Evolutionary conservation across 1,140 invertebrate species (phyloP), one percentile per base, ranked within the genome.

Genomic region (Drosophila sulfurigaster): DNA sequence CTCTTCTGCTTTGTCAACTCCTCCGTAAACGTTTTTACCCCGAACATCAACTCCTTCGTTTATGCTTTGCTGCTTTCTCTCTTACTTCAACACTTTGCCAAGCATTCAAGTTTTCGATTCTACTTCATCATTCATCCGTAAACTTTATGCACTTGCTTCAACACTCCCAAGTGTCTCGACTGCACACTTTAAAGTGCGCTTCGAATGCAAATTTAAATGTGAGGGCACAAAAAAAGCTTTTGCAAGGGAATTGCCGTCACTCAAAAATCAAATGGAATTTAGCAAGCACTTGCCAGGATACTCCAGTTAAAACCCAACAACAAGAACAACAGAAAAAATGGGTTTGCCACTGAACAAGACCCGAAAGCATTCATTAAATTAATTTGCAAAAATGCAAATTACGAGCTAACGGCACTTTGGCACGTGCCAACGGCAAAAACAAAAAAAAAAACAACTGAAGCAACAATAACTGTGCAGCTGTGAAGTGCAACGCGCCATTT

Each of bases 381-480:
- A 88, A 85, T 88, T 89, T 88, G 85, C 83, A 78, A 82, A 88
- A 88, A 88, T 85, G 85, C 86, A 88, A 85, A 88, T 88, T 89
- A 83, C 32, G 70, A 73, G 56, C 79, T 79, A 83, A 88, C 83
- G 70, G 73, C 86, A 88, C 85, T 88, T 88, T 79, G 86, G 86
- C 85, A 88, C 85, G 85, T 85, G 81, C 85, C 77, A 56, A 56
- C 38, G 59, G 51, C 64, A 82, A 56, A 59, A 71, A 71, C 15
- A 48, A 41, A 13, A 43, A 52, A 51, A 45, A 7, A 1, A 7
- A 25, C 28, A 58, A 20, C 13, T 25, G 28, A n/a, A 16, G 8
- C 56, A 68, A 41, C 45, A 75, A 38, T 62, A 56, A 45, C 49
- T 72, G 45, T n/a, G 46, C 38, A 63, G 30, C 57, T 74, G 20